Percentiles rank a stretch among this genome's conserved stretches.
Conservation (phyloP, 35 echinoderm and acorn worm genomes). For the Anneissia japonica region DNA sequence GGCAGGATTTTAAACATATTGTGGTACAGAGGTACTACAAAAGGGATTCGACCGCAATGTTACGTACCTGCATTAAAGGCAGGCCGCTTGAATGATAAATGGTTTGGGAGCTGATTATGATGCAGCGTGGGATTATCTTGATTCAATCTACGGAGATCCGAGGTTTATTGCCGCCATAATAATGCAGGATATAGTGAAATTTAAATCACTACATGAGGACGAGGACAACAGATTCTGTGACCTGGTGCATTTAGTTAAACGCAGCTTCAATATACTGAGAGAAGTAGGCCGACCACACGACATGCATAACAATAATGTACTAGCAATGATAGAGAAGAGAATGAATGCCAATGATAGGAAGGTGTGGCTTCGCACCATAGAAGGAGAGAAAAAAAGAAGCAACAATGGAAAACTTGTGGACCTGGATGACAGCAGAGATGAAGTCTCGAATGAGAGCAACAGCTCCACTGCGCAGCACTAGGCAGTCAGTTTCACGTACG, state of each 20-base stretch:
- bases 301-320: conserved; percentile 18
- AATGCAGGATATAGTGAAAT: conserved; percentile 50
- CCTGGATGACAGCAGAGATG: conserved; percentile 32
- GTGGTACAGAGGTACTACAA: conserved; percentile 18
- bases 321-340: conserved; percentile 35
- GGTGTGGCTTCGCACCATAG: conserved; percentile 4
- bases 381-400: background rate
- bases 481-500: background rate
- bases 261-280: conserved; percentile 60
- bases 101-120: conserved; percentile 54
- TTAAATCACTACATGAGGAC: conserved; percentile 20
- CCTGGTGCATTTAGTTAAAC: conserved; percentile 38
- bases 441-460: conserved; percentile 25
- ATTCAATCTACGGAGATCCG: conserved; percentile 56
- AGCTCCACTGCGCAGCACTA: background rate
- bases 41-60: conserved; percentile 36
- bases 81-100: conserved; percentile 45
- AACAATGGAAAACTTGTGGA: background rate
- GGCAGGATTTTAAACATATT: conserved; percentile 41
- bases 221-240: conserved; percentile 46
- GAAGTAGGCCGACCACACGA: conserved; percentile 33
- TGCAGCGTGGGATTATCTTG: conserved; percentile 54
- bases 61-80: conserved; percentile 24
- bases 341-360: background rate
- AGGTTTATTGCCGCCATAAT: conserved; percentile 46